These are phyloP conservation scores for Cyprinodon brontotheroides DNA, from an alignment of 2,113 vertebrate genomes.

Conservation along the genomic window DNA sequence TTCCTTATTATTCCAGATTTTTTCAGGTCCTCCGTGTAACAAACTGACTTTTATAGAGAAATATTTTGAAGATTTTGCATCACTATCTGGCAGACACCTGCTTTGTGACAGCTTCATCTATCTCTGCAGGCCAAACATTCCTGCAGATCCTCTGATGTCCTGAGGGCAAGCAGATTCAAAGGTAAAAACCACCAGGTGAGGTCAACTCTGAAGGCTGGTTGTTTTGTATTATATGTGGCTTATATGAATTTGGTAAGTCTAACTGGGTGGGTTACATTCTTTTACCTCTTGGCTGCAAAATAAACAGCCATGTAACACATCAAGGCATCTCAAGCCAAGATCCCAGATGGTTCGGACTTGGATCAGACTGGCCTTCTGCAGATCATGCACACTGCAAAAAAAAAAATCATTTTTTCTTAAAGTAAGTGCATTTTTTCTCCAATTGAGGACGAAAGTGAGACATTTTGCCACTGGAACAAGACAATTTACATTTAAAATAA, in stretches of 20 bases:
- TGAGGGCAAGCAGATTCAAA: slow-evolving; percentile 9
- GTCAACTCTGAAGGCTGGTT: slow-evolving; percentile 19
- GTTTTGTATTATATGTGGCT: background rate
- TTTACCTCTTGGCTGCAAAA: slow-evolving; percentile 30
- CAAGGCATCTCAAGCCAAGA: slow-evolving; percentile 41
- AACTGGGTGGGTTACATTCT: slow-evolving; percentile 17
- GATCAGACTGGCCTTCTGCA: slow-evolving; percentile 27
- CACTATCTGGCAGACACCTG: too few relatives aligned
- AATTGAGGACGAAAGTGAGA: too few relatives aligned
- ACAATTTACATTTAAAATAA: too few relatives aligned
- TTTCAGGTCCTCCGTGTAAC: too few relatives aligned
- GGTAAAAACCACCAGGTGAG: slow-evolving; percentile 29
- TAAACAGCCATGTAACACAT: slow-evolving; percentile 42
- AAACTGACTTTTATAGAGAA: too few relatives aligned
- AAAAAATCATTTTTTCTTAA: too few relatives aligned
- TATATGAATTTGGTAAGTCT: slow-evolving; percentile 15
- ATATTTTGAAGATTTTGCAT: too few relatives aligned
- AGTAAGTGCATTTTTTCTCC: too few relatives aligned
- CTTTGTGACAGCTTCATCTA: too few relatives aligned
- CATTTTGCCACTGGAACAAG: too few relatives aligned
- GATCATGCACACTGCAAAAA: background rate
- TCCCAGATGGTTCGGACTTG: slow-evolving; percentile 41
- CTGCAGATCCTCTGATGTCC: background rate
- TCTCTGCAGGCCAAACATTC: too few relatives aligned
- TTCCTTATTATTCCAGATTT: too few relatives aligned